Percentiles rank a stretch among this genome's conserved stretches.
Evolutionary conservation across 2,113 vertebrate genomes (phyloP).

Genomic region (Mormoops blainvillei): DNA sequence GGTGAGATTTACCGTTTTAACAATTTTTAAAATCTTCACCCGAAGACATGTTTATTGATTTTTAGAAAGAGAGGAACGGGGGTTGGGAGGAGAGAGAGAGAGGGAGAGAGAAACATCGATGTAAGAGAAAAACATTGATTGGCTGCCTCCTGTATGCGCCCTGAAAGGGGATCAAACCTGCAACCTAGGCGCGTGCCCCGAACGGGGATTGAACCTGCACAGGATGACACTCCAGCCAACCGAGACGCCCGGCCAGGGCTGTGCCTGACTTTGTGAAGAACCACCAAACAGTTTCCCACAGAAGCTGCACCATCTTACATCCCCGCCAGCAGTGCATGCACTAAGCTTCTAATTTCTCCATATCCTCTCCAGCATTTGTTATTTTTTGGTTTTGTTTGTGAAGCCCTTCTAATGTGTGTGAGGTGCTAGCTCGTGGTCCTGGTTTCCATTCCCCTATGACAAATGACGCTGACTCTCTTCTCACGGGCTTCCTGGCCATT

Average conservation of each 20-base stretch:
- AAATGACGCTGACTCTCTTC: background rate
- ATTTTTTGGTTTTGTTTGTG: background rate
- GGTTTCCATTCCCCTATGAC: background rate
- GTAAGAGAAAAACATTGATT: background rate
- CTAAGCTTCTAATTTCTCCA: background rate
- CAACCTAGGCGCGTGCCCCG: background rate
- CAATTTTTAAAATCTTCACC: background rate
- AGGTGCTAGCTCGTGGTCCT: background rate
- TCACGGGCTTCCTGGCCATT: background rate
- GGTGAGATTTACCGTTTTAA: background rate
- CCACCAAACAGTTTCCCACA: background rate
- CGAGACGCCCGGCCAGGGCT: background rate
- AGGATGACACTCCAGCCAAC: no score
- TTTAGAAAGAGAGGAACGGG: no score
- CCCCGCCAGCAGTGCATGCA: no score
- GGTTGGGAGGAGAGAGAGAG: background rate
- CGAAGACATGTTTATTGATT: background rate
- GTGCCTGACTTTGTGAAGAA: background rate
- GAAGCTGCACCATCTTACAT: background rate
- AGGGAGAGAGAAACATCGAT: background rate
- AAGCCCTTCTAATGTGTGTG: background rate
- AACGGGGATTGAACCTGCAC: background rate
- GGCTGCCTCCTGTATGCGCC: background rate
- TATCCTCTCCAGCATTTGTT: background rate
- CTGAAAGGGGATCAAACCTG: background rate